phyloP scores from a whole-genome alignment of 2,797 vertebrate species.

The Anguilla anguilla region DNA sequence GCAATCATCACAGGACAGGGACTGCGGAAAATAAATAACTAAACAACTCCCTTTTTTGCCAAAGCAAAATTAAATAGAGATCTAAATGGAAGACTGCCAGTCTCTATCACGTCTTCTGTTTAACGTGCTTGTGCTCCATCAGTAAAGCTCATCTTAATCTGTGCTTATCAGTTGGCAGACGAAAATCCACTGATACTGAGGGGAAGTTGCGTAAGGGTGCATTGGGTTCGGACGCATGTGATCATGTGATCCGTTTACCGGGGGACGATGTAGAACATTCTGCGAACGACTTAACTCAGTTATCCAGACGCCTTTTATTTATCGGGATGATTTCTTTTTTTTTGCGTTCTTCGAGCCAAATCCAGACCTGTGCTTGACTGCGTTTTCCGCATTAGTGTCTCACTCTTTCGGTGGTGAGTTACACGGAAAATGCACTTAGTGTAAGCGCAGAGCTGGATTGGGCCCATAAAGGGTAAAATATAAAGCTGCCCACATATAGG shows the following conservation, averaged over 20 bases:
- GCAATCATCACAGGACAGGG: constrained; percentile 32
- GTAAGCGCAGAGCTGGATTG: too few species aligned
- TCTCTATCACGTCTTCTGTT: constrained; percentile 4
- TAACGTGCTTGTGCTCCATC: not conserved
- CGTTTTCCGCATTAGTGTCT: too few species aligned
- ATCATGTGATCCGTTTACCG: not conserved
- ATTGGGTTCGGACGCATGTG: not conserved
- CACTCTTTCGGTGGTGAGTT: too few species aligned
- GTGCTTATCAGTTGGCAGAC: not conserved
- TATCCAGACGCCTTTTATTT: not conserved
- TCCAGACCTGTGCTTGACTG: too few species aligned
- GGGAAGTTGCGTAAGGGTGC: not conserved
- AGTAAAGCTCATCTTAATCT: constrained; percentile 1
- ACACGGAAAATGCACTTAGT: too few species aligned
- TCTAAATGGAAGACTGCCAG: not conserved
- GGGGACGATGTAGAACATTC: not conserved
- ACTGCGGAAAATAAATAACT: constrained; percentile 33
- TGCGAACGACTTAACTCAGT: not conserved
- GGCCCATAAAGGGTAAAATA: not conserved
- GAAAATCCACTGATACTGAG: not conserved
- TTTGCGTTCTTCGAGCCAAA: not conserved
- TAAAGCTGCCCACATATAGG: not conserved
- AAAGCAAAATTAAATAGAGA: constrained; percentile 20
- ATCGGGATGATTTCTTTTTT: not conserved
- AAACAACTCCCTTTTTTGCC: constrained; percentile 11